Conservation (phyloP, 1,140 invertebrate genomes). For the Drosophila ambigua region DNA sequence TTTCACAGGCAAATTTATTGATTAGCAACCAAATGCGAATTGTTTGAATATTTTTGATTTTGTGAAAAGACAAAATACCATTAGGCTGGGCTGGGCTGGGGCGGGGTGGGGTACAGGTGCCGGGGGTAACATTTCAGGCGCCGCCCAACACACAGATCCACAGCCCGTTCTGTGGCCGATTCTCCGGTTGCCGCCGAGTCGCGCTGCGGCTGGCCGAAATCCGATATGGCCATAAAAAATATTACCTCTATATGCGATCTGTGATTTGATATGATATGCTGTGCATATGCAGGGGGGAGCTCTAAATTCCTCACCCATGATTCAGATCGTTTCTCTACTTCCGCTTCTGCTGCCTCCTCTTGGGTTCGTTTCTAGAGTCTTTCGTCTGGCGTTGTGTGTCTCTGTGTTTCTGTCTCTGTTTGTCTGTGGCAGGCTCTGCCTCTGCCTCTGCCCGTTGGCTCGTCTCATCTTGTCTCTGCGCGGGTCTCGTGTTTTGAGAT, state of each 20-base stretch:
- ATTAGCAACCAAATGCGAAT: constrained; percentile 80
- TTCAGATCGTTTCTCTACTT: constrained; percentile 47
- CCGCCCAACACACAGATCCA: not conserved
- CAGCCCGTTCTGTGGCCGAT: constrained; percentile 51
- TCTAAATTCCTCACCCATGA: constrained; percentile 49
- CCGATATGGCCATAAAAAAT: constrained; percentile 75
- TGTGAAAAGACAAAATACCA: constrained; percentile 50
- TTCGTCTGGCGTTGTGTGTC: constrained; percentile 41
- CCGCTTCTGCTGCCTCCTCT: constrained; percentile 40
- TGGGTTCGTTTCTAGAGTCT: constrained; percentile 68
- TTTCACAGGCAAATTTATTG: constrained; percentile 80
- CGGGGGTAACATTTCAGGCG: constrained; percentile 38
- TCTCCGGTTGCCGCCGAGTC: not conserved
- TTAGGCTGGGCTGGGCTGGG: too few species aligned
- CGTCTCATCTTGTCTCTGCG: constrained; percentile 17
- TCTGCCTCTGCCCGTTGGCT: too few species aligned
- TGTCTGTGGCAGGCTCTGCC: not conserved
- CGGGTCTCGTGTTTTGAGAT: constrained; percentile 65
- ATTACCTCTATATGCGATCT: constrained; percentile 41
- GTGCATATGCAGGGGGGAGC: constrained; percentile 24
- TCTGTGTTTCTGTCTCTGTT: not conserved
- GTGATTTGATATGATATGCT: constrained; percentile 30
- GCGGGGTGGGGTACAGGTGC: too few species aligned
- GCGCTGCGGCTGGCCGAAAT: constrained; percentile 50
- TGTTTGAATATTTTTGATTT: constrained; percentile 78